Evolutionary conservation across 1,140 invertebrate genomes (phyloP), one percentile per base, ranked within the genome.

Genomic region (Triops cancriformis): DNA sequence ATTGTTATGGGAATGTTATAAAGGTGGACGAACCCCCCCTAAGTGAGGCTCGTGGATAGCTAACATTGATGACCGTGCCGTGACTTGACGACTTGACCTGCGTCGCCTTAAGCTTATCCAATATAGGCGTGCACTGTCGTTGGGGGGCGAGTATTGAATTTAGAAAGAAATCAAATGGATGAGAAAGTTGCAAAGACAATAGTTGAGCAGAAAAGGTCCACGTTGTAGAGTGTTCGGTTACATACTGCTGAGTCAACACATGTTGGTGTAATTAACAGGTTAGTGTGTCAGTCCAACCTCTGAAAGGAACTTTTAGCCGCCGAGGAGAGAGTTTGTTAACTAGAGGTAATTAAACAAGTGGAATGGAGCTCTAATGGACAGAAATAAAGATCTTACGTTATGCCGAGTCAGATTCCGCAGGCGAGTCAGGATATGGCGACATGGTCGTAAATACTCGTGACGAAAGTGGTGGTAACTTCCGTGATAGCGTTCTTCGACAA

Each of bases 31-130:
- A 18, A 64, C 43, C 43, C 43, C 43, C n/a, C n/a, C n/a, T 4
- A 64, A 64, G 51, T n/a, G 51, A 64, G 51, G 51, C 51, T 64
- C 51, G 51, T 64, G 51, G 14, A 64, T n/a, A 64, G 51, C 23
- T 64, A 64, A 18, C 51, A 64, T 64, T 64, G 51, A 64, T 64
- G 51, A 64, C 51, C 51, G 51, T n/a, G 51, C 51, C 51, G 23
- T 64, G 51, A 64, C 51, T 64, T 64, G 51, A 10, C 23, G 51
- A 64, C 51, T 64, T 64, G 51, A 64, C 51, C 51, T 64, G 18
- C 51, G 51, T 14, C 51, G 51, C 51, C 51, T 64, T 37, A 7
- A 37, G 31, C 31, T 37, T 37, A 37, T 7, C 51, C 23, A n/a
- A n/a, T n/a, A 64, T 64, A 64, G 10, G 51, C 51, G 23, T 64